Evolutionary conservation across 2,797 vertebrate genomes (phyloP).

Genomic region (Periparus ater): DNA sequence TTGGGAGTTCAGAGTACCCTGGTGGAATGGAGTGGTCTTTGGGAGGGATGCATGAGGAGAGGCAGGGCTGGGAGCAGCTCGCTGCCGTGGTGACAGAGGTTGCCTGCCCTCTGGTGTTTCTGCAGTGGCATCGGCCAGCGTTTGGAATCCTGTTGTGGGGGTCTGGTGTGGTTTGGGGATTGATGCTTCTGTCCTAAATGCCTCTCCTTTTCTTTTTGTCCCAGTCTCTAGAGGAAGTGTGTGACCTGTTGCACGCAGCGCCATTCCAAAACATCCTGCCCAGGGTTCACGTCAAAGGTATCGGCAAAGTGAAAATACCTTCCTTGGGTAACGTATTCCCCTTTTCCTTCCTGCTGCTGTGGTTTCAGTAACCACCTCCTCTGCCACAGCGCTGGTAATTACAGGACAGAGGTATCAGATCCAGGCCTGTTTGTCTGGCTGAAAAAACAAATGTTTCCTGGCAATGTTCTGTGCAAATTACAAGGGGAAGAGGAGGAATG

Average conservation of each 20-base stretch:
- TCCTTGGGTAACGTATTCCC: neutral
- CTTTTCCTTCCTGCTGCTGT: neutral
- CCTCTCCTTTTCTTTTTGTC: neutral
- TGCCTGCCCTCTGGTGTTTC: conserved; percentile 43
- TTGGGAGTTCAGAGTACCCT: neutral
- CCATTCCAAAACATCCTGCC: conserved; percentile 98
- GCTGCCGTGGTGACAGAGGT: neutral
- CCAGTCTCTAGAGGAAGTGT: conserved; percentile 96
- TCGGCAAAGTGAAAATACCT: neutral
- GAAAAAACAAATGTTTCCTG: neutral
- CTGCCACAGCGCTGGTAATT: neutral
- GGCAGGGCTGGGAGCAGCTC: neutral
- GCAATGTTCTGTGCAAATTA: neutral
- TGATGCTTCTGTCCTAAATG: neutral
- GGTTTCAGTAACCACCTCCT: fast-evolving
- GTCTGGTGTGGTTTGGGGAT: neutral
- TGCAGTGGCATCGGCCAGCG: fast-evolving
- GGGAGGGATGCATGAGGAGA: neutral
- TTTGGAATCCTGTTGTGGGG: neutral
- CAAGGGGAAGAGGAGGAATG: neutral
- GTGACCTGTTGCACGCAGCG: conserved; percentile 94
- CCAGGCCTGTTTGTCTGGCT: neutral
- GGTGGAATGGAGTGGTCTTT: neutral
- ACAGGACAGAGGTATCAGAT: neutral
- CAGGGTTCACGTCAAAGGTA: conserved; percentile 97